phyloP scores from a whole-genome alignment of 1,140 invertebrate species.

The Antheraea pernyi region DNA sequence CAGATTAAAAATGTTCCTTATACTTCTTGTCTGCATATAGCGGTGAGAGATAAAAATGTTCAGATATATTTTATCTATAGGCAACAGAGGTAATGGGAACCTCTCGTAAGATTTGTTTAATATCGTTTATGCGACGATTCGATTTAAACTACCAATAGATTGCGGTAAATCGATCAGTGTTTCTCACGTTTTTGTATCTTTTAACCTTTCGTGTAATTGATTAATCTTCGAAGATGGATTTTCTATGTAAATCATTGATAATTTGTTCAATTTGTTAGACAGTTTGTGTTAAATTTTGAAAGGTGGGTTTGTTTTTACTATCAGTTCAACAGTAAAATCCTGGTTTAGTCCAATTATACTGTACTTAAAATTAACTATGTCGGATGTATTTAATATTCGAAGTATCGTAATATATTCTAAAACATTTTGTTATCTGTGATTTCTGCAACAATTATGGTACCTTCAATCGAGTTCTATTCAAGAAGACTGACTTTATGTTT shows the following conservation, averaged over 20 bases:
- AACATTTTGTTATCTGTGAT: too few species aligned
- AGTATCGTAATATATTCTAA: too few species aligned
- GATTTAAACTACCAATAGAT: conserved; percentile 65
- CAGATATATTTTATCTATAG: conserved; percentile 18
- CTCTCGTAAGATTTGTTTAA: conserved; percentile 67
- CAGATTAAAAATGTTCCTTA: conserved; percentile 33
- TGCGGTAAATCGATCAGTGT: conserved; percentile 54
- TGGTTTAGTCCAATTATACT: background rate
- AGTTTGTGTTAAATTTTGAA: conserved; percentile 15
- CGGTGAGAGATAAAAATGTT: conserved; percentile 24
- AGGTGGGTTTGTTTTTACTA: background rate
- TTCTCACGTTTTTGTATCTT: conserved; percentile 74
- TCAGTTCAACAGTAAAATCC: conserved; percentile 1
- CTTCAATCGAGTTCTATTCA: too few species aligned
- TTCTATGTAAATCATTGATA: conserved; percentile 31
- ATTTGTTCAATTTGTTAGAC: conserved; percentile 30
- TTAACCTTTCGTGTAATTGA: conserved; percentile 57
- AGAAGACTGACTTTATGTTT: too few species aligned
- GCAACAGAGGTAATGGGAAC: conserved; percentile 28
- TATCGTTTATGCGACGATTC: conserved; percentile 61
- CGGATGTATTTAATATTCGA: too few species aligned
- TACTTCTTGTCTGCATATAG: conserved; percentile 29
- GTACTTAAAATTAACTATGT: too few species aligned
- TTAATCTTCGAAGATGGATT: conserved; percentile 57
- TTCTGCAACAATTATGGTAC: too few species aligned